Conservation (phyloP, 2,888 invertebrate species). For the Oscheius sp. region DNA sequence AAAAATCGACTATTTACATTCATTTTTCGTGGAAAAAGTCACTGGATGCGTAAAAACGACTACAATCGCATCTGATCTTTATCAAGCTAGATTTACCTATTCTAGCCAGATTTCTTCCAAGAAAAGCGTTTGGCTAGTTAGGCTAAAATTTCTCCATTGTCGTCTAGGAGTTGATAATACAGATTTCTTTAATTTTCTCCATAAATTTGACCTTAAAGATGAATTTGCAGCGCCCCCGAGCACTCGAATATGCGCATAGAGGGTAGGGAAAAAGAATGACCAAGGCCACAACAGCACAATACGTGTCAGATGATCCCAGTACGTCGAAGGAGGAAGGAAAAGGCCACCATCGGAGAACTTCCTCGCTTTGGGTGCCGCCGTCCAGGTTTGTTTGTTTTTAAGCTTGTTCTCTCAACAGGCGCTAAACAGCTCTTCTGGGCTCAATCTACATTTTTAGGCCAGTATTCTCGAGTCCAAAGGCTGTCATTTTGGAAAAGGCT, state of each 20-base stretch:
- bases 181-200: background rate
- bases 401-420: background rate
- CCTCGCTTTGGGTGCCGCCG: conserved; percentile 57
- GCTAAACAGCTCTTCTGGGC: background rate
- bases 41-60: too few relatives aligned
- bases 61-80: too few relatives aligned
- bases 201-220: background rate
- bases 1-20: too few relatives aligned
- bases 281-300: background rate
- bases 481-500: conserved; percentile 51
- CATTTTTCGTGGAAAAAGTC: too few relatives aligned
- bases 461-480: conserved; percentile 51
- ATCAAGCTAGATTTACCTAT: too few relatives aligned
- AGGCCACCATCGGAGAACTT: conserved; percentile 57
- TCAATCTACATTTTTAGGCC: conserved; percentile 49
- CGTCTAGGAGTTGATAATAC: background rate
- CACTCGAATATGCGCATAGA: background rate
- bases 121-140: background rate
- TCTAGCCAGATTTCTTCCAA: background rate
- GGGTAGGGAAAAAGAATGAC: conserved; percentile 1
- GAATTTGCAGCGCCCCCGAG: background rate
- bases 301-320: conserved; percentile 13
- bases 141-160: background rate
- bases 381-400: conserved; percentile 19
- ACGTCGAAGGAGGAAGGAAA: conserved; percentile 30